A percentile compares a stretch with the other conserved stretches of the same genome.
Evolutionary conservation across 2,888 invertebrate species (phyloP).

Genomic region (Diaperis boleti): DNA sequence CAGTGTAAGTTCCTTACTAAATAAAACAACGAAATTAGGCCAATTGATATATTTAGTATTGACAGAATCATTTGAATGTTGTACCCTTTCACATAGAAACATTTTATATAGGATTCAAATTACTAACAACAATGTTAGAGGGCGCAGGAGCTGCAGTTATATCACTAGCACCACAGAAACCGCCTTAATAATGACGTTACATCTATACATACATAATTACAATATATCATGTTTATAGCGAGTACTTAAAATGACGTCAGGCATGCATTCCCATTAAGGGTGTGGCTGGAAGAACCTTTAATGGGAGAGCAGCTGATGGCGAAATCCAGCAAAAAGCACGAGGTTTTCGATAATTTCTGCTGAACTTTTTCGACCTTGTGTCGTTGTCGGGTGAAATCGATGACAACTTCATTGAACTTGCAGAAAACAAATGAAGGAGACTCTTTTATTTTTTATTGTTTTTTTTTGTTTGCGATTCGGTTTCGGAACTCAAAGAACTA

Average conservation of each 20-base stretch:
- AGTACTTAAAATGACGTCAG: conserved; percentile 52
- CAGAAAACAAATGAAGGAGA: neutral
- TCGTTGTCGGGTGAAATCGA: conserved; percentile 39
- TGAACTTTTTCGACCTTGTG: conserved; percentile 13
- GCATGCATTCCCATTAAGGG: conserved; percentile 73
- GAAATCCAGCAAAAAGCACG: conserved; percentile 31
- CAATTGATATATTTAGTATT: conserved; percentile 68
- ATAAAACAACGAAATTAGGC: conserved; percentile 57
- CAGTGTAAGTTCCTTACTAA: too few relatives aligned
- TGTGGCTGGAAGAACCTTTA: conserved; percentile 81
- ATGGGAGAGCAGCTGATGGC: conserved; percentile 71
- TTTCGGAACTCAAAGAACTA: conserved; percentile 7
- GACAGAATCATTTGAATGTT: conserved; percentile 66
- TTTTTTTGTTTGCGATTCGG: conserved; percentile 12
- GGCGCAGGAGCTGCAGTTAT: conserved; percentile 34
- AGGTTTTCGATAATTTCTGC: conserved; percentile 21
- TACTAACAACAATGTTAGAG: conserved; percentile 48
- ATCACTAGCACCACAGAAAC: conserved; percentile 45
- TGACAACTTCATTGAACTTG: conserved; percentile 30
- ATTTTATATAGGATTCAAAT: conserved; percentile 50
- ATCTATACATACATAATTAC: conserved; percentile 64
- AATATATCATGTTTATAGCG: conserved; percentile 53
- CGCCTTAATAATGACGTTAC: conserved; percentile 51
- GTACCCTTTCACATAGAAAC: conserved; percentile 66
- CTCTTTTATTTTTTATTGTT: conserved; percentile 29